Base-by-base conservation (phyloP, 1,140 invertebrate species). In the Solen grandis region DNA sequence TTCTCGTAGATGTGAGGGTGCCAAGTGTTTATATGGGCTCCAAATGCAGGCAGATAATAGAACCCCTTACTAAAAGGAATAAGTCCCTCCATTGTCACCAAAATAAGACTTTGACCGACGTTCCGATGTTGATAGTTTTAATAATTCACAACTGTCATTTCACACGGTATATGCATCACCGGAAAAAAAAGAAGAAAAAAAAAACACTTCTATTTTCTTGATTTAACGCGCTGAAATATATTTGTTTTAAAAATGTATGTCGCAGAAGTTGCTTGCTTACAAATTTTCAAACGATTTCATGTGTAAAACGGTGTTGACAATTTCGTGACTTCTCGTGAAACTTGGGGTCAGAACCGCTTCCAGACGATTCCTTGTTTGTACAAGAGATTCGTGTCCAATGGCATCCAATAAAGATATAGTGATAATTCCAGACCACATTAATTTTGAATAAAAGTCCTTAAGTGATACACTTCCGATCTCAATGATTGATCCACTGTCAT, bases 1-100 rank as follows among this genome's bases (percentile, higher is more conserved):
- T 95, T 95, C 0, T 94, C 95, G 90, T 97, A 97, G 0, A 96
- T 95, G 89, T 97, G 96, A 57, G 95, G 95, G 91, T 97, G 96
- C 96, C 96, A 97, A 16, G 94, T 92, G 50, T 88, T 80, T 19
- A 63, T 33, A 5, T 70, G 77, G 0, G 55, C 59, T 31, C 52
- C 5, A 4, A 66, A 70, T 2, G 63, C 38, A 4, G 69, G 77
- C 3, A 80, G 19, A 33, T 70, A 55, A 41, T 62, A 73, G 27
- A 80, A 80, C 33, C 66, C 66, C 5, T 66, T 36, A n/a, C 36
- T 57, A 52, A 62, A 72, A 8, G 77, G 57, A 10, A 72, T 36
- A 14, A 72, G 59, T 50, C 69, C 66, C 38, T 80, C 77, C 77
- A 80, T 80, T 5, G 29, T 74, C 19, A 33, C 19, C 16, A 36